A percentile compares a stretch with the other conserved stretches of the same genome.
Evolutionary conservation across 2,888 invertebrate genomes (phyloP).

Genomic region (Heteromyza rotundicornis): DNA sequence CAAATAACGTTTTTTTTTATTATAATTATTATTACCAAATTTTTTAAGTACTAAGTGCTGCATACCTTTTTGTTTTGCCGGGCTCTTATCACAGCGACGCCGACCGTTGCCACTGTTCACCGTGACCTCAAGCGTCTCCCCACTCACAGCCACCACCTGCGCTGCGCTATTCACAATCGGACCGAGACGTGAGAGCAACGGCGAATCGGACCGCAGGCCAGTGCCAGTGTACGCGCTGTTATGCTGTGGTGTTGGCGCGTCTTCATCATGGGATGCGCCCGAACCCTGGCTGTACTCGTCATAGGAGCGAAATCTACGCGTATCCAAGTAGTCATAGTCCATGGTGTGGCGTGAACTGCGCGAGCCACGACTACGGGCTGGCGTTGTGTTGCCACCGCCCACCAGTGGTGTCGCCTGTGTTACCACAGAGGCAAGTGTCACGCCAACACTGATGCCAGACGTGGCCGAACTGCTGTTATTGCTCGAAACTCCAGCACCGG

Average conservation of each 20-base stretch:
- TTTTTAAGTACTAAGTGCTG: too few species aligned
- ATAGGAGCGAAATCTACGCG: constrained; percentile 68
- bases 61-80: constrained; percentile 51
- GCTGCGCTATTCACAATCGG: constrained; percentile 41
- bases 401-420: constrained; percentile 62
- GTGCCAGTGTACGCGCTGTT: constrained; percentile 60
- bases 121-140: constrained; percentile 46
- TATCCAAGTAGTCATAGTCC: constrained; percentile 54
- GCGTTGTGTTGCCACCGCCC: constrained; percentile 58
- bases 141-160: constrained; percentile 29
- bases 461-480: constrained; percentile 17
- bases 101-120: constrained; percentile 46
- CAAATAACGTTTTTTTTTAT: too few species aligned
- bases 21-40: too few species aligned
- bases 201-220: constrained; percentile 52
- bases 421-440: constrained; percentile 46
- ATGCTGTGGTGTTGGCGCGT: constrained; percentile 32
- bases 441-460: background rate
- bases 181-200: constrained; percentile 54
- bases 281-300: constrained; percentile 79
- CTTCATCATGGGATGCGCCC: constrained; percentile 72
- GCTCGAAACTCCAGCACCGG: constrained; percentile 24
- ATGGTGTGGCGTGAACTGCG: constrained; percentile 54
- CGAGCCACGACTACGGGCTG: constrained; percentile 64
- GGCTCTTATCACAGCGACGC: constrained; percentile 62